A percentile compares a stretch with the other conserved stretches of the same genome.
Conservation (phyloP, 2,797 vertebrate species). For the Onychomys leucogaster region DNA sequence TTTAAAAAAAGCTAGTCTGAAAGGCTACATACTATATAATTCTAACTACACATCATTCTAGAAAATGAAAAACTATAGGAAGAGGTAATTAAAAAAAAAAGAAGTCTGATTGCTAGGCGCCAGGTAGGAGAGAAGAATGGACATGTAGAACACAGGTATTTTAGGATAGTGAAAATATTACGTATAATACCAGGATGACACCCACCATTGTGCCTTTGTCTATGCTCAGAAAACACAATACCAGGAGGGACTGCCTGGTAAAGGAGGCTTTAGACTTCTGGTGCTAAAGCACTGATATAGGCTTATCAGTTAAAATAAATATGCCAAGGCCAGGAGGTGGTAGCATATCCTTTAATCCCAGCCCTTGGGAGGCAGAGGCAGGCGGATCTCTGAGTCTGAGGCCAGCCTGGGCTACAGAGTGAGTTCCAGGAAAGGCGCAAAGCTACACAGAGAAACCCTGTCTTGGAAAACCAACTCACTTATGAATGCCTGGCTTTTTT, state of each 20-base stretch:
- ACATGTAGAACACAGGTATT: no score
- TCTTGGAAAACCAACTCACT: not conserved
- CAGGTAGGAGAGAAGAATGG: not conserved
- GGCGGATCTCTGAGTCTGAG: not conserved
- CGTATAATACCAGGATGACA: not conserved
- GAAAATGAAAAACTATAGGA: not conserved
- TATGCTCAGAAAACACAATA: not conserved
- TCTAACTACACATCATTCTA: not conserved
- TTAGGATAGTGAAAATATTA: not conserved
- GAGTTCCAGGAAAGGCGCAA: not conserved
- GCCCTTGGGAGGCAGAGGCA: not conserved
- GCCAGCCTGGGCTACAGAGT: not conserved
- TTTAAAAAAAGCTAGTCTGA: not conserved
- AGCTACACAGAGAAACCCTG: not conserved
- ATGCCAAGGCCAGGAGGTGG: not conserved
- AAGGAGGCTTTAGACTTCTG: not conserved
- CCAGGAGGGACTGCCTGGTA: not conserved
- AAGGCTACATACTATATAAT: not conserved
- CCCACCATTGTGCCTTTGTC: not conserved
- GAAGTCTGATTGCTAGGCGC: not conserved
- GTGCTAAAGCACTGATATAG: not conserved
- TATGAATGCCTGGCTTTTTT: not conserved
- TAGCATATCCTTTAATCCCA: not conserved
- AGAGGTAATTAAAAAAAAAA: not conserved
- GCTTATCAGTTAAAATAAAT: not conserved